Conservation (phyloP, 2,113 vertebrate genomes). For the Rattus rattus region DNA sequence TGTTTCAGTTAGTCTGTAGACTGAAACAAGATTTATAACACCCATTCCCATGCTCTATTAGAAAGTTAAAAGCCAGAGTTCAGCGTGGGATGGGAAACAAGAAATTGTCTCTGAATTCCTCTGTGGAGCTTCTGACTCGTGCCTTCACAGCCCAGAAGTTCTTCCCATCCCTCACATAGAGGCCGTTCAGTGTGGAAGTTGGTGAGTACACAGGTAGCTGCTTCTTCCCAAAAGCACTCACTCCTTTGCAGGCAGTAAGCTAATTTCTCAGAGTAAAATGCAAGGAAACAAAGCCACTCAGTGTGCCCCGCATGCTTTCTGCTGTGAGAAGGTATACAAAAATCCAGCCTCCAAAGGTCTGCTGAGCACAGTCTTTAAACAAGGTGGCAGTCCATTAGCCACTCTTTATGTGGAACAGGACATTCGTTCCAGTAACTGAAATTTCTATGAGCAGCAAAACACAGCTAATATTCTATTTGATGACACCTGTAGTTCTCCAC, state of each 20-base stretch:
- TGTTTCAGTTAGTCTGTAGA: not conserved
- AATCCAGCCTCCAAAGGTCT: not conserved
- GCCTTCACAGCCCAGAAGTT: not conserved
- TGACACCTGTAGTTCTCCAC: not conserved
- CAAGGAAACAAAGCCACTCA: not conserved
- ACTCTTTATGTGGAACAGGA: conserved; percentile 28
- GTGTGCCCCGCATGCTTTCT: not conserved
- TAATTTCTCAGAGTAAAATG: conserved; percentile 23
- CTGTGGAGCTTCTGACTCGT: not conserved
- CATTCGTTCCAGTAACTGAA: conserved; percentile 43
- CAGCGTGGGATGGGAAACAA: not conserved
- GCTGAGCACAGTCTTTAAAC: not conserved
- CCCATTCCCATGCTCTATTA: conserved; percentile 14
- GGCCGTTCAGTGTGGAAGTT: not conserved
- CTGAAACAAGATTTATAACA: not conserved
- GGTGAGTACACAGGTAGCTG: not conserved
- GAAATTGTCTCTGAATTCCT: conserved; percentile 5
- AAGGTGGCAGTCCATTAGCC: not conserved
- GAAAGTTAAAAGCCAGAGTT: conserved; percentile 29
- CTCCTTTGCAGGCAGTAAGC: not conserved
- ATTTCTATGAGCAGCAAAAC: not conserved
- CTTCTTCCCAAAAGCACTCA: conserved; percentile 53
- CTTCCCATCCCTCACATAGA: not conserved
- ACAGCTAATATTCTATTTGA: conserved; percentile 18
- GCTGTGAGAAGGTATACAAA: conserved; percentile 27